Percentiles rank a stretch among this genome's conserved stretches.
Evolutionary conservation across 2,888 invertebrate species (phyloP).

Genomic region (Cephus spinipes): DNA sequence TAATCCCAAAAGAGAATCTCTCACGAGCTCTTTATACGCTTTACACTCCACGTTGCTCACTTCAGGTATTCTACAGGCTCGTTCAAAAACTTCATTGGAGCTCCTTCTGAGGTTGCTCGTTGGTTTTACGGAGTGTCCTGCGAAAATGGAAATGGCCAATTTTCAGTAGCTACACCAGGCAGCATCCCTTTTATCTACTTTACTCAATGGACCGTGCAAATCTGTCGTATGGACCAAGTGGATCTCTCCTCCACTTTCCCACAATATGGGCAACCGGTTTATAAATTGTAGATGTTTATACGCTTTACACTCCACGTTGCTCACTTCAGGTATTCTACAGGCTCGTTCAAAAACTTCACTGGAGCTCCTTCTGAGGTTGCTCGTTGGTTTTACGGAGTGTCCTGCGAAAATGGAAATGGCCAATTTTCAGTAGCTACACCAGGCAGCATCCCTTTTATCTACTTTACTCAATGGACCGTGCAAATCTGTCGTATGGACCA

Average conservation of each 20-base stretch:
- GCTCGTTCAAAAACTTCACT: not conserved
- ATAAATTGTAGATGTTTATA: not conserved
- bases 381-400: slow-evolving; percentile 9
- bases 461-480: slow-evolving; percentile 32
- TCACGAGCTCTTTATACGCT: slow-evolving; percentile 12
- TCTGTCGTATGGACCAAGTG: slow-evolving; percentile 56
- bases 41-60: not conserved
- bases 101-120: not conserved
- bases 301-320: slow-evolving; percentile 4
- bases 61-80: not conserved
- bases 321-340: not conserved
- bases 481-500: slow-evolving; percentile 56
- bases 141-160: slow-evolving; percentile 34
- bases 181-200: not conserved
- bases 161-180: not conserved
- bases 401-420: slow-evolving; percentile 38
- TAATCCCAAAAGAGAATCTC: slow-evolving; percentile 15
- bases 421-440: not conserved
- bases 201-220: slow-evolving; percentile 40
- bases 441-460: not conserved
- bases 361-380: not conserved
- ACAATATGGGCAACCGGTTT: not conserved
- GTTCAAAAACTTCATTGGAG: not conserved
- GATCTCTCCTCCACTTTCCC: slow-evolving; percentile 38
- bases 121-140: slow-evolving; percentile 22